Base-by-base conservation (phyloP, 1,140 invertebrate genomes). In the Scylla paramamosain region DNA sequence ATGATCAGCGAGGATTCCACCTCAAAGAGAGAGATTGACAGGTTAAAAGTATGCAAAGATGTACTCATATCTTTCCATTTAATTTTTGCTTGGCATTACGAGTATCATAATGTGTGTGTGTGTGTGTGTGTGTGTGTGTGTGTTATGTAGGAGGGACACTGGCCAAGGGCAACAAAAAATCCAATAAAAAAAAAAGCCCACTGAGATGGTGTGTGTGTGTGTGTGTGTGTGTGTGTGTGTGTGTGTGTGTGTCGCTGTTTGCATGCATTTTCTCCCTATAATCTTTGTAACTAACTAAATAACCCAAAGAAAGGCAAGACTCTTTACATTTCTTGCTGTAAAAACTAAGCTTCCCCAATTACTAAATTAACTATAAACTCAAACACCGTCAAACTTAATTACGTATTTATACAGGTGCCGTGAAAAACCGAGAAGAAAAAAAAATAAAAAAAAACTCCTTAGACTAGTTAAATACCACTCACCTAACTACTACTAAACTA, bases 61-160 rank as follows among this genome's bases (percentile, higher is more conserved):
- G 52, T 12, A 59, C 0, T 59, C 2, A 59, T 59, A n/a, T 59
- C 25, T 77, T 77, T 25, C 20, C 20, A 77, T 77, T 77, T 7
- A n/a, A 77, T 77, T n/a, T 77, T 1, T 8, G n/a, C 67, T 77
- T 77, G 6, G 20, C 67, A 77, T n/a, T 77, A 20, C 25, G 67
- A 77, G 0, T 59, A n/a, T 59, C 0, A 20, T 59, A 20, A 20
- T n/a, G 67, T 77, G 67, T 77, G 67, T 77, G 67, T 77, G 67
- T 77, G 67, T 77, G 67, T 77, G 67, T 77, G 67, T 77, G 67
- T 77, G 67, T 77, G 67, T 77, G 67, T 77, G 67, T 77, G n/a
- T n/a, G n/a, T n/a, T n/a, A n/a, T n/a, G n/a, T n/a, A n/a, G n/a
- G n/a, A n/a, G n/a, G n/a, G n/a, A n/a, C n/a, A n/a, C n/a, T n/a